Evolutionary conservation across 2,113 vertebrate species (phyloP).

Genomic region (Melospiza melodia): DNA sequence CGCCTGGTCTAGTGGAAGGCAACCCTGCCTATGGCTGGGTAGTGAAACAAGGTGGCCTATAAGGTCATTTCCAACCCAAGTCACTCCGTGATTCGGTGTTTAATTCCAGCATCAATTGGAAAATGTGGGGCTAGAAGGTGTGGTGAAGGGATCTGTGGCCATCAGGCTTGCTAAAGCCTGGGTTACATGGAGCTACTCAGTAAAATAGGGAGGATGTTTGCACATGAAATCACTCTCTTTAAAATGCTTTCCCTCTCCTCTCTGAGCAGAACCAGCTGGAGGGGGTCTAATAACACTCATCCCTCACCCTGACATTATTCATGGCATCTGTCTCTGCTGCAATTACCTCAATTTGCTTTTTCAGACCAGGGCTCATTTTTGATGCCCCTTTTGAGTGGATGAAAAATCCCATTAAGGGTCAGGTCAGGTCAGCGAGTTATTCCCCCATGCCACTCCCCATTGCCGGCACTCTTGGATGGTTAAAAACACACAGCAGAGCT

Average conservation of each 20-base stretch:
- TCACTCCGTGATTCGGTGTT: neutral
- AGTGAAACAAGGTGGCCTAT: neutral
- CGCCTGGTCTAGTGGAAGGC: neutral
- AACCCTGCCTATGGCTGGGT: neutral
- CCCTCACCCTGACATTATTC: neutral
- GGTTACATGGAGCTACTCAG: neutral
- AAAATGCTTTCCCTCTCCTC: neutral
- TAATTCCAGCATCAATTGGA: neutral
- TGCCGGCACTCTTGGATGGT: neutral
- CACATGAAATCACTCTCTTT: neutral
- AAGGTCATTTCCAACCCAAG: neutral
- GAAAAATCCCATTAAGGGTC: neutral
- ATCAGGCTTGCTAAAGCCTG: neutral
- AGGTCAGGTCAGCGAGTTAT: accelerated
- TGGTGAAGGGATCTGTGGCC: neutral
- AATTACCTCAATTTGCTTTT: neutral
- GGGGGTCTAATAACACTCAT: neutral
- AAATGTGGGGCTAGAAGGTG: neutral
- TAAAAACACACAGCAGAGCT: neutral
- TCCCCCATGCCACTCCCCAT: accelerated
- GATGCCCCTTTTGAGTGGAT: accelerated
- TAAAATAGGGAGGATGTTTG: neutral
- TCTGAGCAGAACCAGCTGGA: neutral
- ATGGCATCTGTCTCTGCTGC: neutral
- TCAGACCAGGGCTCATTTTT: neutral